Percentiles rank a stretch among this genome's conserved stretches.
phyloP scores from a whole-genome alignment of 2,113 vertebrate genomes.

The Polypterus senegalus region DNA sequence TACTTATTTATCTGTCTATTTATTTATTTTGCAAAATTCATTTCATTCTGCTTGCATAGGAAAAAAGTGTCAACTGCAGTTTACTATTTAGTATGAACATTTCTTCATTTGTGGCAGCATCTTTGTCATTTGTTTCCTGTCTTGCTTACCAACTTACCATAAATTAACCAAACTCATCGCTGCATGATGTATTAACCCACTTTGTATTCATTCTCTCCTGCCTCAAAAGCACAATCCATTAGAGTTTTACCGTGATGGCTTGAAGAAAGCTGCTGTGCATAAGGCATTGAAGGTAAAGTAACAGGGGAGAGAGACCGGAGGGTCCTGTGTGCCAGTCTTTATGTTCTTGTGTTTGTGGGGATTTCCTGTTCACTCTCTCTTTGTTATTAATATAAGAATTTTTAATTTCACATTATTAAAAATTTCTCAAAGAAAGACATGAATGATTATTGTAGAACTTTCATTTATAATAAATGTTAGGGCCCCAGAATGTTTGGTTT shows the following conservation, averaged over 20 bases:
- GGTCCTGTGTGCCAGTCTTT: background rate
- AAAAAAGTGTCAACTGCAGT: no score
- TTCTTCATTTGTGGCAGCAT: background rate
- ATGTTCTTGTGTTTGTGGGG: no score
- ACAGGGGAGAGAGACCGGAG: slow-evolving; percentile 27
- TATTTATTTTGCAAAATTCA: slow-evolving; percentile 34
- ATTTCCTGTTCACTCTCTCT: no score
- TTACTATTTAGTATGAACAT: no score
- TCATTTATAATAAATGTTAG: no score
- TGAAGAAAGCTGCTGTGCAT: slow-evolving; percentile 81
- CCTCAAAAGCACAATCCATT: slow-evolving; percentile 87
- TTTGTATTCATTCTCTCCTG: slow-evolving; percentile 69
- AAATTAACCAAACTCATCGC: slow-evolving; percentile 47
- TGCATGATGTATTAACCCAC: slow-evolving; percentile 52
- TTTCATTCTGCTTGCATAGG: background rate
- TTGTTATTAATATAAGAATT: no score
- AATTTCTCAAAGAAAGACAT: no score
- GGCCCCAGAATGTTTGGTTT: no score
- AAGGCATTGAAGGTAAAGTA: slow-evolving; percentile 86
- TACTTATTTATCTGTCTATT: slow-evolving; percentile 9
- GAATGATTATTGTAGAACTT: no score
- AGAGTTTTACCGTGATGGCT: slow-evolving; percentile 79
- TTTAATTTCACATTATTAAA: no score
- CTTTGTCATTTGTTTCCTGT: slow-evolving; percentile 13
- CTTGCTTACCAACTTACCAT: slow-evolving; percentile 40